These are phyloP conservation scores for Agrotis ipsilon DNA, from an alignment of 2,888 invertebrate species.

Conservation along the genomic window DNA sequence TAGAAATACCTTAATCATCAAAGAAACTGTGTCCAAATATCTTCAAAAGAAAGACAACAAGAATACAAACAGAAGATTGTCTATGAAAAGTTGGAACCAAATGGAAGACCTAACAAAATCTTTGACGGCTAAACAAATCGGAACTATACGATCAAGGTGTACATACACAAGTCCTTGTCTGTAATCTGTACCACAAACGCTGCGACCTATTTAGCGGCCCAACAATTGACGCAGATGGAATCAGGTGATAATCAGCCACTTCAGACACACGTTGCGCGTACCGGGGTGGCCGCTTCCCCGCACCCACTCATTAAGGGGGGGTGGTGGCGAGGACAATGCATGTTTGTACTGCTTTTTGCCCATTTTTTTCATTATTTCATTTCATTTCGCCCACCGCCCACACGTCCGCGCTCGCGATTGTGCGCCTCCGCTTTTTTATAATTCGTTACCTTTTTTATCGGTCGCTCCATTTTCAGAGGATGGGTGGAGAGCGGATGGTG, in stretches of 20 bases:
- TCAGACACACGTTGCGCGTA: conserved; percentile 81
- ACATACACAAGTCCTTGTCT: not conserved
- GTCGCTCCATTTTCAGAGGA: conserved; percentile 91
- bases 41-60: not conserved
- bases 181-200: conserved; percentile 23
- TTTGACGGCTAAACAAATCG: not conserved
- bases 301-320: conserved; percentile 87
- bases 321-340: conserved; percentile 88
- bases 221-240: conserved; percentile 79
- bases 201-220: conserved; percentile 60
- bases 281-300: conserved; percentile 70
- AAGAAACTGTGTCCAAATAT: not conserved
- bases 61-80: not conserved
- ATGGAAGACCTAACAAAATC: conserved; percentile 5
- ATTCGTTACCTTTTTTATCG: conserved; percentile 91
- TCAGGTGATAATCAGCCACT: conserved; percentile 90
- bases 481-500: conserved; percentile 76
- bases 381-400: conserved; percentile 90
- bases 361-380: conserved; percentile 92
- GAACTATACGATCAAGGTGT: not conserved
- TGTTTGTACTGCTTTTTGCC: conserved; percentile 91
- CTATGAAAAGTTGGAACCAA: not conserved
- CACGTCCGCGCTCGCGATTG: conserved; percentile 91
- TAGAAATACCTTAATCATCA: not conserved
- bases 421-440: conserved; percentile 90